These are phyloP conservation scores for Folsomia candida DNA, from an alignment of 2,888 invertebrate genomes.

Conservation along the genomic window DNA sequence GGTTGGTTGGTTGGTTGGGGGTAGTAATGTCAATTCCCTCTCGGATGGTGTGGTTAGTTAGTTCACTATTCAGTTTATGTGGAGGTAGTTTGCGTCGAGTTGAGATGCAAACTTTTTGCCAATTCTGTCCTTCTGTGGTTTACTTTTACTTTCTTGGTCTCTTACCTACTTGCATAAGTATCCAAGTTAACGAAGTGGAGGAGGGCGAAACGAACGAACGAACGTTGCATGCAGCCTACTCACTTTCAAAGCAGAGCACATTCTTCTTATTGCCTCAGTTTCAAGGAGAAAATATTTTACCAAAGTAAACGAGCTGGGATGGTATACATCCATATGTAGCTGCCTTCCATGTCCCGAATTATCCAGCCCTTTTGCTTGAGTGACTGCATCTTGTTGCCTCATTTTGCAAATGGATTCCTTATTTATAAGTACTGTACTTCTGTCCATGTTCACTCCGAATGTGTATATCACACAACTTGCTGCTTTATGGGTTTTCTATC, in stretches of 20 bases:
- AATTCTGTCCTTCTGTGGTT: slow-evolving; percentile 1
- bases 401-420: slow-evolving; percentile 8
- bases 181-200: background rate
- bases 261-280: background rate
- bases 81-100: background rate
- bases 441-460: too few relatives aligned
- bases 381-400: slow-evolving; percentile 4
- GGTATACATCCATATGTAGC: background rate
- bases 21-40: background rate
- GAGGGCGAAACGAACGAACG: too few relatives aligned
- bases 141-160: slow-evolving; percentile 5
- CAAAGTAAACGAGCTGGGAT: slow-evolving; percentile 1
- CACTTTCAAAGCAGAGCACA: background rate
- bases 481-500: too few relatives aligned
- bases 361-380: slow-evolving; percentile 1
- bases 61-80: background rate
- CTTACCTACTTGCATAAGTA: slow-evolving; percentile 6
- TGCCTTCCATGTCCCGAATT: background rate
- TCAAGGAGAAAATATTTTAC: background rate
- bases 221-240: background rate
- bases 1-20: background rate
- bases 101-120: background rate
- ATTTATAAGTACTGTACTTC: slow-evolving; percentile 1
- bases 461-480: background rate
- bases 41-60: slow-evolving; percentile 1